phyloP scores from a whole-genome alignment of 2,888 invertebrate species.

The Cheilosia grossa region DNA sequence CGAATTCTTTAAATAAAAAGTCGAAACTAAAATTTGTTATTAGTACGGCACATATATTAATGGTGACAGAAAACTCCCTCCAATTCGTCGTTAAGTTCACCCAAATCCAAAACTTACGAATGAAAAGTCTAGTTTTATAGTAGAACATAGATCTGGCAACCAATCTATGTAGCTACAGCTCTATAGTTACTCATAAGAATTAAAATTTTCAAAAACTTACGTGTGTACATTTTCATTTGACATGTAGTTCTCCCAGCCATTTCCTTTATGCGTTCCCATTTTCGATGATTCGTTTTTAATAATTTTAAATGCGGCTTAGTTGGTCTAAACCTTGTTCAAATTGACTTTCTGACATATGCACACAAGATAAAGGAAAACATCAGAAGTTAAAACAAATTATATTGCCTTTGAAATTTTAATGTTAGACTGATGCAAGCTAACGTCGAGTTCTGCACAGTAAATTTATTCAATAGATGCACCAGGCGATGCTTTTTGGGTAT shows the following conservation, averaged over 20 bases:
- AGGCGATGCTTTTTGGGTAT: not conserved
- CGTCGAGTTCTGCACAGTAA: slow-evolving; percentile 23
- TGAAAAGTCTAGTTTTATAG: too few species aligned
- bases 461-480: slow-evolving; percentile 42
- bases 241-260: slow-evolving; percentile 30
- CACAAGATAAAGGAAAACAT: slow-evolving; percentile 25
- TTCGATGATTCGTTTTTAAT: slow-evolving; percentile 37
- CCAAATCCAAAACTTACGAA: too few species aligned
- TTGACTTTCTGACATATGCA: not conserved
- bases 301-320: slow-evolving; percentile 21
- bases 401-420: slow-evolving; percentile 20
- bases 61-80: too few species aligned
- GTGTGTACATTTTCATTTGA: slow-evolving; percentile 31
- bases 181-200: not conserved
- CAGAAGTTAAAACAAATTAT: not conserved
- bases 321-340: slow-evolving; percentile 16
- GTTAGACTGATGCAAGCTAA: slow-evolving; percentile 7
- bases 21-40: too few species aligned
- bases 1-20: too few species aligned
- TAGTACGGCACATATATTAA: too few species aligned
- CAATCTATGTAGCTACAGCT: too few species aligned
- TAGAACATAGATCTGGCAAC: too few species aligned
- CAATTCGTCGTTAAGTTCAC: too few species aligned
- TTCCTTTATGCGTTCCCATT: slow-evolving; percentile 46
- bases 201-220: slow-evolving; percentile 22